Evolutionary conservation across 2,113 vertebrate genomes (phyloP).

Genomic region (Bolborhynchus lineola): DNA sequence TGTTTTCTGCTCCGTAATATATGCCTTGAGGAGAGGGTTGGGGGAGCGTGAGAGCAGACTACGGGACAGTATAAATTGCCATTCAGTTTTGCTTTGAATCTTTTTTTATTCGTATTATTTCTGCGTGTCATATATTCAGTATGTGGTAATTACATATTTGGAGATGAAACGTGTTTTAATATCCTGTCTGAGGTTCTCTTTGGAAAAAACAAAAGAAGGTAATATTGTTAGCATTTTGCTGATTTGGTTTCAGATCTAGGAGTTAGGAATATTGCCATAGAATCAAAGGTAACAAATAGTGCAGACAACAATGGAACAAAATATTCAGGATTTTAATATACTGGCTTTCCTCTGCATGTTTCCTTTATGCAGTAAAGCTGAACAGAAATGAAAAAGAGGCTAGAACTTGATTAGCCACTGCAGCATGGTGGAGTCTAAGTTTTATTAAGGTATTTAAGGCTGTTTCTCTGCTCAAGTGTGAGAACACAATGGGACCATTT

Average conservation of each 20-base stretch:
- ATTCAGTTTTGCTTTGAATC: slow-evolving; percentile 11
- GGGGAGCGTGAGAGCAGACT: neutral
- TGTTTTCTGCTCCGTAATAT: fast-evolving
- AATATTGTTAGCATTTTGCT: neutral
- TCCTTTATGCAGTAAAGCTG: neutral
- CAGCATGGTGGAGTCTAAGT: neutral
- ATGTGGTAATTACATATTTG: neutral
- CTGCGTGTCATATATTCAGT: neutral
- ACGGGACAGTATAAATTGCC: neutral
- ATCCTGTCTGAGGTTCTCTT: slow-evolving; percentile 32
- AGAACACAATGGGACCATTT: neutral
- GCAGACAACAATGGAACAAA: neutral
- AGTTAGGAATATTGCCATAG: neutral
- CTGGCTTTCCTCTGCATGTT: neutral
- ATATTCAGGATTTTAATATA: neutral
- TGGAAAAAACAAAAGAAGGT: neutral
- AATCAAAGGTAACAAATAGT: slow-evolving; percentile 14
- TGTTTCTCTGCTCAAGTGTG: neutral
- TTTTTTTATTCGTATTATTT: slow-evolving; percentile 10
- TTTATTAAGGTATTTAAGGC: neutral
- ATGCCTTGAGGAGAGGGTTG: neutral
- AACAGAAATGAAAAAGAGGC: neutral
- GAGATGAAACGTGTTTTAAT: slow-evolving; percentile 37
- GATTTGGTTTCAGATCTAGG: neutral
- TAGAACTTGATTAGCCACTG: neutral